Base-by-base conservation (phyloP, 2,113 vertebrate species). In the Campylorhamphus procurvoides region DNA sequence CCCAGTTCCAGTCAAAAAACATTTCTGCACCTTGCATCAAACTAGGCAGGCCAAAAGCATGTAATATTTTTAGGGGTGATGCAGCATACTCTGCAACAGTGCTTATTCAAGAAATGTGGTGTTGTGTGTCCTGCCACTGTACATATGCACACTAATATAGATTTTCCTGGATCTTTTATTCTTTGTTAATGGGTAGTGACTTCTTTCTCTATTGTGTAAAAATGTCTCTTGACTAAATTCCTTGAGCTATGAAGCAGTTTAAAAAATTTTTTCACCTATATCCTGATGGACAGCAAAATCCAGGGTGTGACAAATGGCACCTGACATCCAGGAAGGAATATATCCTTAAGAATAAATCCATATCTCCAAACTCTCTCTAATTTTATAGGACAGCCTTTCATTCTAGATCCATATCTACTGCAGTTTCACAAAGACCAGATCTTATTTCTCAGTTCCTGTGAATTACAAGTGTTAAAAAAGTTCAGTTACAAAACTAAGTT, bases 241-340 rank as follows among this genome's bases (percentile, higher is more conserved):
- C 92, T 96, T 97, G 93, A 97, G 94, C 94, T 96, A 96, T 74
- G 73, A 97, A 97, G 90, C 74, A 81, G 87, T 90, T 93, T 74
- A 86, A 66, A 1, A 24, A 56, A 82, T 76, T 80, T 93, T 97
- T 97, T 91, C 92, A 96, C 93, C 95, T 92, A 95, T 94, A 97
- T 98, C 95, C 94, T 98, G 98, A 98, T 97, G 93, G 98, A 98
- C 97, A 98, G 97, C 87, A 91, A 97, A 97, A 98, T 97, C 97
- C 91, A 92, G 85, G 84, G 92, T 97, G 97, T 98, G 97, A 98
- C 98, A 98, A 98, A 98, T 97, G 91, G 95, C 96, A 97, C 94
- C 97, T 98, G 98, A 98, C 98, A 98, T 97, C 97, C 94, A 97
- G 97, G 97, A 97, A 97, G 93, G 95, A 96, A 94, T 93, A 93